Percentiles rank a stretch among this genome's conserved stretches.
Evolutionary conservation across 2,797 vertebrate species (phyloP).

Genomic region (Threskiornis aethiopicus): DNA sequence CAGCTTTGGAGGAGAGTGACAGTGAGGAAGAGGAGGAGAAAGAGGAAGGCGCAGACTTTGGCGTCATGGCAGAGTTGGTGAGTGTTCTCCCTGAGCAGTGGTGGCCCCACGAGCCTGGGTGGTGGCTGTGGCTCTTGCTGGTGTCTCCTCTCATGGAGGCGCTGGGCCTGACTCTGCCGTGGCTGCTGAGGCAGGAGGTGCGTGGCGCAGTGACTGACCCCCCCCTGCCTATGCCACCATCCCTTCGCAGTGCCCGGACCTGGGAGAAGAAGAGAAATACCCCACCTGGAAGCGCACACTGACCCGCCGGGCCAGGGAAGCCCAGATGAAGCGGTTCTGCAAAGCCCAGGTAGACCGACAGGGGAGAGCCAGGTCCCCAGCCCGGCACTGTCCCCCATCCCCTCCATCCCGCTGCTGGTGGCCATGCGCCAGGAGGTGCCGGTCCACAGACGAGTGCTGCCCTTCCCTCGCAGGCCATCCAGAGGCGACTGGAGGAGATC

Average conservation of each 20-base stretch:
- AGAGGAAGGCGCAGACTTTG: neutral
- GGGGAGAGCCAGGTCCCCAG: neutral
- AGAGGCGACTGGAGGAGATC: constrained; percentile 91
- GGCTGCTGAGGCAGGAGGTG: neutral
- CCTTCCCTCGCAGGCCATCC: constrained; percentile 81
- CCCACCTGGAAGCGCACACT: constrained; percentile 80
- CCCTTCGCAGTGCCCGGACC: constrained; percentile 18
- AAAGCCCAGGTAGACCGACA: constrained; percentile 84
- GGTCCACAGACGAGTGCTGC: accelerated
- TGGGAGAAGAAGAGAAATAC: constrained; percentile 38
- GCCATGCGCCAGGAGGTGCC: neutral
- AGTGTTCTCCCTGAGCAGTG: neutral
- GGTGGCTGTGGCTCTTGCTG: neutral
- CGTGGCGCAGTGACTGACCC: neutral
- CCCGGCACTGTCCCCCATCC: accelerated
- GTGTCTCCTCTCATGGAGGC: neutral
- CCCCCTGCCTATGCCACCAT: accelerated
- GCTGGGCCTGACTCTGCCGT: accelerated
- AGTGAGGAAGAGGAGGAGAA: neutral
- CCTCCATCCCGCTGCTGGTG: neutral
- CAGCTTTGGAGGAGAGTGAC: constrained; percentile 13
- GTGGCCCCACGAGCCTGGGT: neutral
- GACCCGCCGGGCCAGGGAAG: constrained; percentile 82
- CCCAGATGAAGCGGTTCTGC: constrained; percentile 84
- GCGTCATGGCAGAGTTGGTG: neutral